These are phyloP conservation scores for Siniperca obscura DNA, from an alignment of 2,797 vertebrate species.

Conservation along the genomic window DNA sequence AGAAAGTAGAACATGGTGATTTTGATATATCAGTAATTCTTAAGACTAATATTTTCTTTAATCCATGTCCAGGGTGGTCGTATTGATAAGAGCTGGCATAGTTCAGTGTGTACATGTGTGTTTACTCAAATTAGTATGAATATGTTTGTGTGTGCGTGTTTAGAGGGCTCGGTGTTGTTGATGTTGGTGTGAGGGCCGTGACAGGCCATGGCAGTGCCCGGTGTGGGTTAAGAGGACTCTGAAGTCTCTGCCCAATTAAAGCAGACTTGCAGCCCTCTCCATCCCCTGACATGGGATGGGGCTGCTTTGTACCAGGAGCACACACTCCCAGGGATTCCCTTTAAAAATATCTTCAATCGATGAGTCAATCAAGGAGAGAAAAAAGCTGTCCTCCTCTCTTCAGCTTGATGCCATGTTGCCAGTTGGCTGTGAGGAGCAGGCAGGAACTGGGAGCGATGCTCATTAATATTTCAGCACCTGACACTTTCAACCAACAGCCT, in stretches of 20 bases:
- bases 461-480: slow-evolving; percentile 90
- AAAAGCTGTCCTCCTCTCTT: slow-evolving; percentile 84
- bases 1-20: slow-evolving; percentile 74
- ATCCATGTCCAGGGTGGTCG: slow-evolving; percentile 76
- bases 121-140: slow-evolving; percentile 69
- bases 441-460: slow-evolving; percentile 87
- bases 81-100: slow-evolving; percentile 82
- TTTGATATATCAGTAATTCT: slow-evolving; percentile 72
- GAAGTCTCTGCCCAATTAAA: slow-evolving; percentile 89
- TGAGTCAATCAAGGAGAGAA: slow-evolving; percentile 89
- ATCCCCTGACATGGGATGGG: slow-evolving; percentile 83
- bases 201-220: slow-evolving; percentile 81
- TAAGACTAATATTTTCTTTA: slow-evolving; percentile 74
- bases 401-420: slow-evolving; percentile 87
- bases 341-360: slow-evolving; percentile 93
- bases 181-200: slow-evolving; percentile 79
- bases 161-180: slow-evolving; percentile 64
- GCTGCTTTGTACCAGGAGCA: slow-evolving; percentile 86
- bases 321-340: slow-evolving; percentile 88
- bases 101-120: slow-evolving; percentile 62
- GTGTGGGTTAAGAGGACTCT: slow-evolving; percentile 84
- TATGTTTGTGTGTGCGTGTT: slow-evolving; percentile 66
- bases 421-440: slow-evolving; percentile 87
- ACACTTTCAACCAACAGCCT: slow-evolving; percentile 88
- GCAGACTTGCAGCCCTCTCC: slow-evolving; percentile 80